phyloP scores from a whole-genome alignment of 92 coral and sea anemone species.

The Porites divaricata region DNA sequence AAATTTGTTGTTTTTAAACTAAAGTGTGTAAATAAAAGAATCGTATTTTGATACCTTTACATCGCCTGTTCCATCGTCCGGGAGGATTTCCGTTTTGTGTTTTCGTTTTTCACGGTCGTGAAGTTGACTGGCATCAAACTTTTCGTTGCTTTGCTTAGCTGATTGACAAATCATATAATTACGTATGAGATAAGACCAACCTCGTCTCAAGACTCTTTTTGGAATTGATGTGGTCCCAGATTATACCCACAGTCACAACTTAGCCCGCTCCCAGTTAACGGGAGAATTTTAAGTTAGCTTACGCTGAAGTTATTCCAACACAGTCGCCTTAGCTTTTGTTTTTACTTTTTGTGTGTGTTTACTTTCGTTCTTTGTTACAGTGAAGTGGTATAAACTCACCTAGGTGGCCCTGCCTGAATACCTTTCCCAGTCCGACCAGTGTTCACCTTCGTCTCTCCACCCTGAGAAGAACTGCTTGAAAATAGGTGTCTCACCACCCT shows the following conservation, averaged over 20 bases:
- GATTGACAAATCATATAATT: background rate
- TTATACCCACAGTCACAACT: too few species aligned
- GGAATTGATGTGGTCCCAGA: too few species aligned
- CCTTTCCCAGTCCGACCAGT: conserved; percentile 87
- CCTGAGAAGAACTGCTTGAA: conserved; percentile 93
- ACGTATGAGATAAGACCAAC: background rate
- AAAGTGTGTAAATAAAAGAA: too few species aligned
- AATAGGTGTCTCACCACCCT: conserved; percentile 97
- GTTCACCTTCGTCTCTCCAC: conserved; percentile 83
- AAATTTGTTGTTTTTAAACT: too few species aligned
- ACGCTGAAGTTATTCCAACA: too few species aligned
- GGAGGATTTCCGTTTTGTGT: conserved; percentile 71
- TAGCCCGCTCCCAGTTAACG: too few species aligned
- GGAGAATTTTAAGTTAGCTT: too few species aligned
- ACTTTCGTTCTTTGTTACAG: background rate
- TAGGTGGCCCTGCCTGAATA: conserved; percentile 49
- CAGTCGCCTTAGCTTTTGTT: too few species aligned
- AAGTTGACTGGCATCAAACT: conserved; percentile 79
- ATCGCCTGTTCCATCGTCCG: conserved; percentile 86
- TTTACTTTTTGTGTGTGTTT: too few species aligned
- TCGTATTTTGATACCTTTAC: conserved; percentile 73
- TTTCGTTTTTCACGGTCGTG: conserved; percentile 69
- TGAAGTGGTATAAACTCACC: background rate
- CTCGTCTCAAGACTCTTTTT: too few species aligned
- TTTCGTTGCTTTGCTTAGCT: conserved; percentile 86